Conservation (phyloP, 2,113 vertebrate species). For the Psittacus erithacus region DNA sequence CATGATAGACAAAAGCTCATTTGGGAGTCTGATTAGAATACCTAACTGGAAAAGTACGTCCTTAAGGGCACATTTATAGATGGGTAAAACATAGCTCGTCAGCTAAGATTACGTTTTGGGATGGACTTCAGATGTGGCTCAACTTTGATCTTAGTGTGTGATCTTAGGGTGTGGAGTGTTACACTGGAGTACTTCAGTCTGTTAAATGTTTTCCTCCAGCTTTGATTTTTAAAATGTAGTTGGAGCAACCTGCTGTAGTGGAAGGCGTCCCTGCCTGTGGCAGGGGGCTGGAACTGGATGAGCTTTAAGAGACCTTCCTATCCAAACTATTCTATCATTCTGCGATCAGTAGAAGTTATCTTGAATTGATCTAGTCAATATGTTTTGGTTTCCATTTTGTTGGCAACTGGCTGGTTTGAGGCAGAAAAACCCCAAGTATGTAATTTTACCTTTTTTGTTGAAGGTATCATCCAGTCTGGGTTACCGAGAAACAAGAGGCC, state of each 20-base stretch:
- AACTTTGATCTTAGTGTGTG: not conserved
- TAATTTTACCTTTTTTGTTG: not conserved
- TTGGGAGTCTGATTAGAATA: slow-evolving; percentile 14
- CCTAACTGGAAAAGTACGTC: slow-evolving; percentile 20
- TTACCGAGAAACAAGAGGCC: not conserved
- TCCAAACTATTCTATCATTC: not conserved
- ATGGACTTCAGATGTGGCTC: slow-evolving; percentile 32
- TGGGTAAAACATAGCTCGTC: not conserved
- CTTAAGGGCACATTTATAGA: slow-evolving; percentile 5
- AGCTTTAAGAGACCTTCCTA: not conserved
- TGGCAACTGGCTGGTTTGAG: not conserved
- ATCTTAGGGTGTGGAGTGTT: slow-evolving; percentile 21
- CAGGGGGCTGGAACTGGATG: not conserved
- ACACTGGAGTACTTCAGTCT: not conserved
- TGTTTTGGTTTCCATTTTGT: not conserved
- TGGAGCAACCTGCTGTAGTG: not conserved
- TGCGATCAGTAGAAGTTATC: not conserved
- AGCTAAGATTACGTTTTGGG: not conserved
- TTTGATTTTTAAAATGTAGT: not conserved
- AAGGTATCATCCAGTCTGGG: not conserved
- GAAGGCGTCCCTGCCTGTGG: not conserved
- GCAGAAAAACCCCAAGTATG: not conserved
- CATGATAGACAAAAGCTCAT: not conserved
- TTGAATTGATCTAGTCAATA: not conserved
- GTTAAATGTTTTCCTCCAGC: not conserved